These are phyloP conservation scores for Danio choprae DNA, from an alignment of 2,797 vertebrate species.

Conservation along the genomic window DNA sequence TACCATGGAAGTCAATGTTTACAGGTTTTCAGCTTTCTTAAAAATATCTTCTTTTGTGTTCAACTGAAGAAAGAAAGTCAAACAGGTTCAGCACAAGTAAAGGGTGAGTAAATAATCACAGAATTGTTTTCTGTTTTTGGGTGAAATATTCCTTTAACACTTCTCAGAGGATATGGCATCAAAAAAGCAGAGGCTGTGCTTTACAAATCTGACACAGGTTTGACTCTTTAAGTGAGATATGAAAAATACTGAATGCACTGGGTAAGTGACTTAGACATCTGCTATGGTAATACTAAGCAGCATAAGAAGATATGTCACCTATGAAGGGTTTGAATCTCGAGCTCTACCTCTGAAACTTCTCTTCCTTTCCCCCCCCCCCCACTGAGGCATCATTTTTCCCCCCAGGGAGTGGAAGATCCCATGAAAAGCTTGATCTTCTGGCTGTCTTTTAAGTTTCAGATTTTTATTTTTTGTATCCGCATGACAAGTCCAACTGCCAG, in stretches of 20 bases:
- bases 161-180: background rate
- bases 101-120: no score
- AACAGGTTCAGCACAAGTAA: no score
- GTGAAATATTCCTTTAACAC: no score
- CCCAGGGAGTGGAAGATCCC: conserved; percentile 40
- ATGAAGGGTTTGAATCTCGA: conserved; percentile 31
- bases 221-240: conserved; percentile 33
- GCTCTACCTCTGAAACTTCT: conserved; percentile 8
- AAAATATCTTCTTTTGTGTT: no score
- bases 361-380: conserved; percentile 38
- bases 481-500: conserved; percentile 37
- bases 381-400: conserved; percentile 23
- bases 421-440: conserved; percentile 51
- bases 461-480: conserved; percentile 28
- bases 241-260: conserved; percentile 4
- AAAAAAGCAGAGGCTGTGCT: background rate
- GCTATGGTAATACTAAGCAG: conserved; percentile 32
- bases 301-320: conserved; percentile 12
- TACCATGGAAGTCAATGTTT: no score
- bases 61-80: no score
- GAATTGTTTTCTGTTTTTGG: no score
- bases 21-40: no score
- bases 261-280: conserved; percentile 35
- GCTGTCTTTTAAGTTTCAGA: conserved; percentile 40
- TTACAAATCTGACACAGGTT: conserved; percentile 4